Evolutionary conservation across 2,797 vertebrate species (phyloP), one percentile per base, ranked within the genome.

Genomic region (Eurystomus glaucurus): DNA sequence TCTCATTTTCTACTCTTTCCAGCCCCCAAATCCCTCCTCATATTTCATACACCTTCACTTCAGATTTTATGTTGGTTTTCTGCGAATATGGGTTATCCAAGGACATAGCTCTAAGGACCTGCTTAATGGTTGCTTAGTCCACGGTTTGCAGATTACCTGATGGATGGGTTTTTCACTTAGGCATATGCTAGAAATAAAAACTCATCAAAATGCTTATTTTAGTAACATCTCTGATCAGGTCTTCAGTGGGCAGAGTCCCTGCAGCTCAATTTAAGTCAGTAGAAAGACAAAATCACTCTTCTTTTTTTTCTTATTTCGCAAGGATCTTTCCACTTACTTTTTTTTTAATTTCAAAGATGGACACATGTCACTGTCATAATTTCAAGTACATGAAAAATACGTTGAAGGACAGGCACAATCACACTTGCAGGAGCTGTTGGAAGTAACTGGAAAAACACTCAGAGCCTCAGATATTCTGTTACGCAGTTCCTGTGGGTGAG

Each of bases 401-500:
- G 9, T 41, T 58, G 57, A 79, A 72, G 65, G 72, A 79, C 60
- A 78, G 83, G 35, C 76, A 75, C 29, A 84, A 54, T 41, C 69
- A 51, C 0, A 0, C n/a, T 41, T 72, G n/a, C 76, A 84, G 88
- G 62, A 95, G 4, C 37, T 93, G 29, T n/a, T 70, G 61, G 16
- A 68, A 93, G 37, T 85, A 74, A 48, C 64, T 74, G 70, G 81
- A 35, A 92, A 86, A 90, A 74, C 51, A 74, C n/a, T 77, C 46
- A 31, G 58, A 43, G n/a, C 15, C 58, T 94, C 54, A 55, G 65
- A 45, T 87, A 69, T 48, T 87, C 57, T 1, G 0, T 91, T 91
- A 70, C 50, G 10, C 29, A 55, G 39, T 41, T 89, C 74, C 58
- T 0, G 0, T 46, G 79, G 43, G 62, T 20, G 79, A 90, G 46